These are phyloP conservation scores for Paramuricea clavata DNA, from an alignment of 92 coral and sea anemone genomes.

Conservation along the genomic window DNA sequence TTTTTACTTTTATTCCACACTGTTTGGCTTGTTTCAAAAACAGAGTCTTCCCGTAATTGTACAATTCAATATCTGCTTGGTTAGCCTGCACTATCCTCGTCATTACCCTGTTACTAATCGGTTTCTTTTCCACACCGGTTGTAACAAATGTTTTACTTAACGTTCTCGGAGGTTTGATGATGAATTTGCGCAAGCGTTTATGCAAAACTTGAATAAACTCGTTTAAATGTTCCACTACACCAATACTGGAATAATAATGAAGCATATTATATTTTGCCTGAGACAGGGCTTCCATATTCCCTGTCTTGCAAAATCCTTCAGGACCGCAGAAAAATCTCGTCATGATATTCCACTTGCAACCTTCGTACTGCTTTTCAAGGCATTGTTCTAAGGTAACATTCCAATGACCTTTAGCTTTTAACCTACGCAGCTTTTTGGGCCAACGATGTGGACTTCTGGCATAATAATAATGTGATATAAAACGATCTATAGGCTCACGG, in stretches of 20 bases:
- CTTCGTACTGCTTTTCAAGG: slow-evolving; percentile 77
- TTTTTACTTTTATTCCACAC: slow-evolving; percentile 70
- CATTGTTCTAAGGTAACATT: slow-evolving; percentile 84
- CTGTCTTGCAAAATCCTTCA: slow-evolving; percentile 76
- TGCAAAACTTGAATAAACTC: slow-evolving; percentile 75
- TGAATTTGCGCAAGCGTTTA: slow-evolving; percentile 81
- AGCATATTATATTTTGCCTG: slow-evolving; percentile 82
- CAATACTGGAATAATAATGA: slow-evolving; percentile 82
- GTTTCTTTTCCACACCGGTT: slow-evolving; percentile 35
- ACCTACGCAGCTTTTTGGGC: slow-evolving; percentile 58
- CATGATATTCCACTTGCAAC: slow-evolving; percentile 86
- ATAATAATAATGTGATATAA: slow-evolving; percentile 91
- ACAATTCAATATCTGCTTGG: slow-evolving; percentile 83
- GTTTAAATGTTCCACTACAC: slow-evolving; percentile 77
- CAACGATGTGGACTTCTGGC: slow-evolving; percentile 78
- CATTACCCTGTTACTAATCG: slow-evolving; percentile 66
- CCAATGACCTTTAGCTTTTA: slow-evolving; percentile 71
- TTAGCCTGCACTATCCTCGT: slow-evolving; percentile 68
- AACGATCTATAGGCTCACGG: slow-evolving; percentile 87
- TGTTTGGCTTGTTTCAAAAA: slow-evolving; percentile 81
- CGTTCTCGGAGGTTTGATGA: slow-evolving; percentile 41
- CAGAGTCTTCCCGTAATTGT: slow-evolving; percentile 67
- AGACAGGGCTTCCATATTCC: slow-evolving; percentile 72
- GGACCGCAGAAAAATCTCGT: slow-evolving; percentile 95
- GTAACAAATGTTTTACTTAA: slow-evolving; percentile 18